phyloP scores from a whole-genome alignment of 1,140 invertebrate species.

The Neotoxoptera formosana region DNA sequence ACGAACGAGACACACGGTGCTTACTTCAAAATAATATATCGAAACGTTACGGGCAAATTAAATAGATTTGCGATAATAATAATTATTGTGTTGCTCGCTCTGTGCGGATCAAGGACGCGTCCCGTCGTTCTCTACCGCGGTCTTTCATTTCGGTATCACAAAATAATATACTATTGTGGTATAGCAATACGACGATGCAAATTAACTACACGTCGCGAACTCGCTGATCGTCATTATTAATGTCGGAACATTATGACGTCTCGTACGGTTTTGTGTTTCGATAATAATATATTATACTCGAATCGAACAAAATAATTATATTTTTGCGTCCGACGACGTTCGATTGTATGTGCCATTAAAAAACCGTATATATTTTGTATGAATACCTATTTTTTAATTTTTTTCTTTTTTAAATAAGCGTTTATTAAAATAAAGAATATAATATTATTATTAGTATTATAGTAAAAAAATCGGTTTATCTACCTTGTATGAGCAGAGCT shows the following conservation, averaged over 20 bases:
- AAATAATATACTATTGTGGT: neutral
- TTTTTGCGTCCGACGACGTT: neutral
- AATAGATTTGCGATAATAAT: neutral
- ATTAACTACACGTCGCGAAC: neutral
- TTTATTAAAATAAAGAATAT: too few species aligned
- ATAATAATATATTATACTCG: neutral
- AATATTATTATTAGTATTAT: too few species aligned
- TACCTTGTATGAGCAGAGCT: too few species aligned
- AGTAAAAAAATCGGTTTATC: too few species aligned
- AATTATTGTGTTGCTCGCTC: neutral
- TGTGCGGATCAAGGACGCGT: neutral
- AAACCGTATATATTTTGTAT: neutral
- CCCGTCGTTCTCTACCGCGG: neutral
- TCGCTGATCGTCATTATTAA: neutral
- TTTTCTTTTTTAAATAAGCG: too few species aligned
- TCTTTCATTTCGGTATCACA: neutral
- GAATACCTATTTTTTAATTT: too few species aligned
- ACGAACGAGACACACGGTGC: too few species aligned
- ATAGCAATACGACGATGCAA: neutral
- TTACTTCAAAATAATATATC: neutral
- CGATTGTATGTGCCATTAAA: neutral
- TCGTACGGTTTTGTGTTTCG: neutral
- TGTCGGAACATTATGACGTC: neutral
- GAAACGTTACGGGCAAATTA: neutral
- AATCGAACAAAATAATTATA: neutral